Percentiles rank a stretch among this genome's conserved stretches.
phyloP scores from a whole-genome alignment of 2,113 vertebrate genomes.

The Peucedramus taeniatus region DNA sequence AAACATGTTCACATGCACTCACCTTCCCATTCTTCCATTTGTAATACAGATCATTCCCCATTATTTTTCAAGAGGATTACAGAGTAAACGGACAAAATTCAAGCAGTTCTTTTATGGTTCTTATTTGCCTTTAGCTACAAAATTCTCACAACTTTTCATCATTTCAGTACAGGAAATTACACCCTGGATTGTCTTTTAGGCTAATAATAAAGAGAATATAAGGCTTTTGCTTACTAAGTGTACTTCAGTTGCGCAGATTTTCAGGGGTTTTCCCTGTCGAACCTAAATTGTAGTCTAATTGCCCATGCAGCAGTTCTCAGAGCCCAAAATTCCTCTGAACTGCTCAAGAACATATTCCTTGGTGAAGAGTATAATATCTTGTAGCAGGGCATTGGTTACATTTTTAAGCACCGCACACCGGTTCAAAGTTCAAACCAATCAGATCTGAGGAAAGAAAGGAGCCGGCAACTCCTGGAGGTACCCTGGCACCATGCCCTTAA shows the following conservation, averaged over 20 bases:
- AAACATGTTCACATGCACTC: not conserved
- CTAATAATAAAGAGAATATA: not conserved
- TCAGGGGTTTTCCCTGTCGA: not conserved
- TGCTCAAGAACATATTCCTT: not conserved
- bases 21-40: not conserved
- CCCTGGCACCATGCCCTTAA: not conserved
- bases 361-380: not conserved
- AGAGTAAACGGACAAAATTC: not conserved
- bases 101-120: not conserved
- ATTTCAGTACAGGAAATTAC: not conserved
- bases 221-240: not conserved
- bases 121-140: not conserved
- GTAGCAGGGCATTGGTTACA: not conserved
- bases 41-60: not conserved
- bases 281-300: not conserved
- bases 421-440: not conserved
- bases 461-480: not conserved
- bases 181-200: not conserved
- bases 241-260: not conserved
- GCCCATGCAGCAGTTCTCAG: not conserved
- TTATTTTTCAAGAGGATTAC: not conserved
- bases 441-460: not conserved
- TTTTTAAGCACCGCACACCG: not conserved
- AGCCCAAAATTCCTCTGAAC: not conserved
- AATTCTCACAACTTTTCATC: not conserved